phyloP scores from a whole-genome alignment of 2,797 vertebrate genomes.

The Sebastes elongatus region DNA sequence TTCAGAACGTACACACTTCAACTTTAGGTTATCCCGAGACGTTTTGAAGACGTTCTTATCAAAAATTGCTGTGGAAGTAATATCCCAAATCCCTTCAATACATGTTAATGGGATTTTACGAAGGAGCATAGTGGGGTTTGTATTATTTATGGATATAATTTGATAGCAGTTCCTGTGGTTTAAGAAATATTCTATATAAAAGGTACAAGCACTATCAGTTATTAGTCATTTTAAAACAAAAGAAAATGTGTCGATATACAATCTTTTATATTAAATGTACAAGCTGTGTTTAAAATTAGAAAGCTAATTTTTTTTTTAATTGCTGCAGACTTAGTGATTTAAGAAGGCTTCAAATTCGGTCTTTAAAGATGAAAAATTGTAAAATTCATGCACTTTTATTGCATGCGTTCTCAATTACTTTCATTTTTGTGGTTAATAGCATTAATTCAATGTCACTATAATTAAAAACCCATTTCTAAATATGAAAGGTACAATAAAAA shows the following conservation, averaged over 20 bases:
- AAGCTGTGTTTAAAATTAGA: background rate
- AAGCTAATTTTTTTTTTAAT: background rate
- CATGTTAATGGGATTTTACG: constrained; percentile 26
- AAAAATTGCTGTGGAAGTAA: background rate
- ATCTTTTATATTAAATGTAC: background rate
- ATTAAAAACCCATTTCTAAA: background rate
- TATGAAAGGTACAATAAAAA: background rate
- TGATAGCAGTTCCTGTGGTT: background rate
- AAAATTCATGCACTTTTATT: background rate
- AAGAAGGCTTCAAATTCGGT: background rate
- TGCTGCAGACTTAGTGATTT: background rate
- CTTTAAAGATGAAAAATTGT: background rate
- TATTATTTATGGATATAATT: background rate
- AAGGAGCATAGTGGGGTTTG: background rate
- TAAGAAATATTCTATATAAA: background rate
- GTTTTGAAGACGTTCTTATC: constrained; percentile 21
- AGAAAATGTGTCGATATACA: background rate
- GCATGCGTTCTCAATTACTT: background rate
- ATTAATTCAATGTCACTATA: constrained; percentile 6
- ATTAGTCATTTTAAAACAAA: background rate
- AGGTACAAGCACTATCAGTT: background rate
- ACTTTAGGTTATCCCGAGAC: constrained; percentile 6
- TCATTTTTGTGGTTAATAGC: background rate
- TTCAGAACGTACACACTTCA: background rate
- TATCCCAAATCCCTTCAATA: constrained; percentile 12